Evolutionary conservation across 2,888 invertebrate species (phyloP).

Genomic region (Theretra japonica): DNA sequence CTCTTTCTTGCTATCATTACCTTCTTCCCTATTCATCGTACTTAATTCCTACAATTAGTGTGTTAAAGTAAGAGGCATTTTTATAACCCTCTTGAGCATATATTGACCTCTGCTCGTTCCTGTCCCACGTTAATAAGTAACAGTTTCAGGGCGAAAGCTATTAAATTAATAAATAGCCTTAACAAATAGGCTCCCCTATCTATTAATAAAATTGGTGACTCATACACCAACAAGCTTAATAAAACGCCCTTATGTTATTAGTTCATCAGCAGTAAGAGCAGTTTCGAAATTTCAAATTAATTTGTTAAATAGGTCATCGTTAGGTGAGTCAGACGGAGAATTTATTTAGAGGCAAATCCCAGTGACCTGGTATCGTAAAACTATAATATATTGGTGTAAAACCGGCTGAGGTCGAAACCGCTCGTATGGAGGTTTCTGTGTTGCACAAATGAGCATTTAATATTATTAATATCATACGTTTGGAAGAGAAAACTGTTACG

Average conservation of each 20-base stretch:
- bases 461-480: constrained; percentile 29
- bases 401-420: constrained; percentile 55
- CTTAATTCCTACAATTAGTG: not conserved
- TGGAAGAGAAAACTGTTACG: constrained; percentile 20
- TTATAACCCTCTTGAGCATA: not conserved
- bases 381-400: constrained; percentile 48
- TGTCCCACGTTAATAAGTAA: constrained; percentile 8
- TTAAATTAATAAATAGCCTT: constrained; percentile 10
- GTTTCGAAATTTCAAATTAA: constrained; percentile 34
- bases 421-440: constrained; percentile 61
- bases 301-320: constrained; percentile 38
- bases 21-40: not conserved
- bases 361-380: constrained; percentile 64
- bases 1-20: no score
- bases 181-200: constrained; percentile 14
- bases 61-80: not conserved
- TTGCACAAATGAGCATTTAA: constrained; percentile 36
- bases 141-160: not conserved
- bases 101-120: not conserved
- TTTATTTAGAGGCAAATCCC: constrained; percentile 47
- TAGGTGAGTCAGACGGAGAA: constrained; percentile 45
- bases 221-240: constrained; percentile 33
- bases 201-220: constrained; percentile 33
- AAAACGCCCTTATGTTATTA: constrained; percentile 44
- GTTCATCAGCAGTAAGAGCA: constrained; percentile 42